These are phyloP conservation scores for Papilio gigon DNA, from an alignment of 2,888 invertebrate species.

Conservation along the genomic window DNA sequence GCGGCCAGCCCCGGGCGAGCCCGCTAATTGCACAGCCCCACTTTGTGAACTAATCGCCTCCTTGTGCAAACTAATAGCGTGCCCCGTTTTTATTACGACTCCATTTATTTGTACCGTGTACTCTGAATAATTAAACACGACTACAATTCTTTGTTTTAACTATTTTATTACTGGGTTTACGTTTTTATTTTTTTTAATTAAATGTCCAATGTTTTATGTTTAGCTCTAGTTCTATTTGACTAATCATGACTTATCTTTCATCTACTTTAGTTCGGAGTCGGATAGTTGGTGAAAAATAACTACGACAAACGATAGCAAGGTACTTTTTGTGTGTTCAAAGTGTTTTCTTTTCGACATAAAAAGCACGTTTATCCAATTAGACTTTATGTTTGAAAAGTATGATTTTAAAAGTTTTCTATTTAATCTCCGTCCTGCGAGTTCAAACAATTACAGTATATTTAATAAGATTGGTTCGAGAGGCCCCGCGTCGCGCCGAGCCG, in stretches of 20 bases:
- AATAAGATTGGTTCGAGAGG: conserved; percentile 37
- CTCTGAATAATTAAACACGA: conserved; percentile 25
- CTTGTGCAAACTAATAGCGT: conserved; percentile 63
- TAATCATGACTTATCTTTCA: neutral
- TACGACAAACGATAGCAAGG: neutral
- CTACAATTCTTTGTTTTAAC: conserved; percentile 20
- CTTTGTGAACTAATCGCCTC: conserved; percentile 66
- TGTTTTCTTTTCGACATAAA: conserved; percentile 22
- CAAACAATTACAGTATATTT: conserved; percentile 42
- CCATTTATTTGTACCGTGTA: conserved; percentile 46
- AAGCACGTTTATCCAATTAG: conserved; percentile 14
- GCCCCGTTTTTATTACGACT: conserved; percentile 60
- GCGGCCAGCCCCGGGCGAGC: conserved; percentile 58
- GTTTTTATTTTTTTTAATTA: neutral
- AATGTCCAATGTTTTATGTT: neutral
- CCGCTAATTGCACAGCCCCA: conserved; percentile 71
- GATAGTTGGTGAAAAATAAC: neutral
- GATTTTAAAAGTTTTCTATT: conserved; percentile 34
- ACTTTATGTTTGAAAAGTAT: conserved; percentile 25
- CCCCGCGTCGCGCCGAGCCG: conserved; percentile 21
- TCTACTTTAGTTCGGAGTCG: neutral
- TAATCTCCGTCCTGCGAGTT: conserved; percentile 32
- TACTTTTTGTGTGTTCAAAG: conserved; percentile 3
- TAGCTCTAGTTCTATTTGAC: too few relatives aligned
- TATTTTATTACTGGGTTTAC: conserved; percentile 9